Evolutionary conservation across 2,113 vertebrate genomes (phyloP).

Genomic region (Arothron firmamentum): DNA sequence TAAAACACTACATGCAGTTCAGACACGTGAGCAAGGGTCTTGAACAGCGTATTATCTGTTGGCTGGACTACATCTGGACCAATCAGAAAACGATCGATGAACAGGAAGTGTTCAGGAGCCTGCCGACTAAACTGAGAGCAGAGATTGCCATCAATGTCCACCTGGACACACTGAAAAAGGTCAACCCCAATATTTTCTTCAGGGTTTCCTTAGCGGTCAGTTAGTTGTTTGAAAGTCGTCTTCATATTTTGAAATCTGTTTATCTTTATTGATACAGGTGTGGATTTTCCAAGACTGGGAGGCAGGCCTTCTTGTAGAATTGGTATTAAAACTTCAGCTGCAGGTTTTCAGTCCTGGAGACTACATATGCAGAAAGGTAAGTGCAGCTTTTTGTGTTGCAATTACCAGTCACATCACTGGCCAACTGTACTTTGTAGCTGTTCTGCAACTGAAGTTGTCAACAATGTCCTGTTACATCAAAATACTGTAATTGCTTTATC

Average conservation of each 20-base stretch:
- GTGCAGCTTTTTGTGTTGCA: constrained; percentile 3
- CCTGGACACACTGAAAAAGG: constrained; percentile 91
- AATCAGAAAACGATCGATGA: constrained; percentile 93
- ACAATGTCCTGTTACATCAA: too few relatives aligned
- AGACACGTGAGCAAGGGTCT: constrained; percentile 90
- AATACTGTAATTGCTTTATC: too few relatives aligned
- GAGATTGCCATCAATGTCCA: constrained; percentile 97
- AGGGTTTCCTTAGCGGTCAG: not conserved
- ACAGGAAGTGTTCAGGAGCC: constrained; percentile 86
- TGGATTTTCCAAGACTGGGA: constrained; percentile 95
- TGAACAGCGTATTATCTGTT: constrained; percentile 92
- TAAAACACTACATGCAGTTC: constrained; percentile 98
- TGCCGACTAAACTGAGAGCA: constrained; percentile 90
- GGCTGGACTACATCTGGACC: constrained; percentile 97
- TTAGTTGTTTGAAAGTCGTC: not conserved
- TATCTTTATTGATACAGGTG: constrained; percentile 64
- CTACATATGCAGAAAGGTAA: constrained; percentile 87
- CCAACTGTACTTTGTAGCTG: too few relatives aligned
- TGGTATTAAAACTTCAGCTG: constrained; percentile 90
- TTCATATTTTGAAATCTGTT: not conserved
- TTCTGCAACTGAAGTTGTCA: too few relatives aligned
- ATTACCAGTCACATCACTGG: not conserved
- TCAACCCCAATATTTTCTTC: constrained; percentile 9
- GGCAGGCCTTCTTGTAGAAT: constrained; percentile 88
- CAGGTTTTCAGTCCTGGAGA: constrained; percentile 97